phyloP scores from a whole-genome alignment of 23 tunicate genomes.

The Diplosoma virens region DNA sequence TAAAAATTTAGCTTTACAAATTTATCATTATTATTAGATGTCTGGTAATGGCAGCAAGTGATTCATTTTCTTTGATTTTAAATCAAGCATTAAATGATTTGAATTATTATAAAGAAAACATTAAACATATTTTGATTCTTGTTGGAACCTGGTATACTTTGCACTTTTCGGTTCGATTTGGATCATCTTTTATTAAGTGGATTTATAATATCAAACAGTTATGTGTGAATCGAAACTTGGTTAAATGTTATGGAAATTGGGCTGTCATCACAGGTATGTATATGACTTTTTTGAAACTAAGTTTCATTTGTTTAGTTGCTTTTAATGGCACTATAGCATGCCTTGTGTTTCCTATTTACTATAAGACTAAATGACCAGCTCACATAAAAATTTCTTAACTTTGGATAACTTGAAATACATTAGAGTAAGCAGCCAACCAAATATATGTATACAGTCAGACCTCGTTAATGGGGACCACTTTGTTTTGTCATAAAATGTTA shows the following conservation, averaged over 20 bases:
- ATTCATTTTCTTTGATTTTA: constrained; percentile 58
- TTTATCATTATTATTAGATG: too few relatives aligned
- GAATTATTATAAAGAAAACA: neutral
- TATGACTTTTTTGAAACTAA: neutral
- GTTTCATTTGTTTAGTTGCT: neutral
- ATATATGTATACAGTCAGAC: too few relatives aligned
- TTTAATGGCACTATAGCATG: too few relatives aligned
- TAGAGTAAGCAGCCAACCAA: neutral
- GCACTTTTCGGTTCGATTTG: constrained; percentile 26
- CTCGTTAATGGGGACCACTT: too few relatives aligned
- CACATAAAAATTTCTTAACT: too few relatives aligned
- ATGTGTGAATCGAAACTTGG: constrained; percentile 29
- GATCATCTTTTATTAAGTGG: constrained; percentile 4
- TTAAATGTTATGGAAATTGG: constrained; percentile 82
- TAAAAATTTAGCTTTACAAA: neutral
- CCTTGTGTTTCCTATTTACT: too few relatives aligned
- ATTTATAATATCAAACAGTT: neutral
- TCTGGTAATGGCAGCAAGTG: constrained; percentile 25
- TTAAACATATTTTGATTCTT: constrained; percentile 34
- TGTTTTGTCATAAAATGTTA: too few relatives aligned
- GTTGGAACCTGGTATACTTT: constrained; percentile 90
- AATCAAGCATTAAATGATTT: constrained; percentile 37
- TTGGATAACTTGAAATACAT: neutral
- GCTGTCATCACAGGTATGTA: constrained; percentile 72
- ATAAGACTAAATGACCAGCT: too few relatives aligned